Conservation (phyloP, 2,888 invertebrate genomes). For the Sesia bembeciformis region DNA sequence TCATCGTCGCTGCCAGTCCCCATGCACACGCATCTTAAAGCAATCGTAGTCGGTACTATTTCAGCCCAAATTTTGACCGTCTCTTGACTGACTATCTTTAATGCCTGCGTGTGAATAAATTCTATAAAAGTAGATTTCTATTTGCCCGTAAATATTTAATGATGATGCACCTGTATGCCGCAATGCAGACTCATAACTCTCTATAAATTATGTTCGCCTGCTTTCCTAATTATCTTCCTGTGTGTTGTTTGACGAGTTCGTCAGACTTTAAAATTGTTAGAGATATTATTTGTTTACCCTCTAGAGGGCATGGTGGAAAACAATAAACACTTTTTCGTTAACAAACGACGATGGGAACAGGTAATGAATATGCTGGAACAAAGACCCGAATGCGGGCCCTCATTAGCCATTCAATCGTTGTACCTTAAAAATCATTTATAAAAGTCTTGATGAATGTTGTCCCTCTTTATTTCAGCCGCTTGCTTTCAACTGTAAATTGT, state of each 20-base stretch:
- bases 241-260: constrained; percentile 40
- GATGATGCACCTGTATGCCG: no score
- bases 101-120: no score
- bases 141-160: no score
- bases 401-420: constrained; percentile 61
- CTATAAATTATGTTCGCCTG: no score
- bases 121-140: no score
- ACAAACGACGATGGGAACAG: constrained; percentile 47
- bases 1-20: no score
- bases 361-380: constrained; percentile 69
- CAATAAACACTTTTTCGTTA: constrained; percentile 52
- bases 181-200: no score
- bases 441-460: constrained; percentile 56
- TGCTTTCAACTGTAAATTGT: constrained; percentile 19
- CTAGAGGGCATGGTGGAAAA: constrained; percentile 35
- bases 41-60: no score
- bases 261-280: constrained; percentile 59
- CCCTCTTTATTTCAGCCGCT: constrained; percentile 27
- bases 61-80: no score
- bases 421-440: constrained; percentile 56
- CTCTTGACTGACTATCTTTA: no score
- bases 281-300: constrained; percentile 54
- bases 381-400: constrained; percentile 49
- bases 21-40: no score
- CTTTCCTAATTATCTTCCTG: constrained; percentile 26